Base-by-base conservation (phyloP, 2,888 invertebrate species). In the Scaeva pyrastri region DNA sequence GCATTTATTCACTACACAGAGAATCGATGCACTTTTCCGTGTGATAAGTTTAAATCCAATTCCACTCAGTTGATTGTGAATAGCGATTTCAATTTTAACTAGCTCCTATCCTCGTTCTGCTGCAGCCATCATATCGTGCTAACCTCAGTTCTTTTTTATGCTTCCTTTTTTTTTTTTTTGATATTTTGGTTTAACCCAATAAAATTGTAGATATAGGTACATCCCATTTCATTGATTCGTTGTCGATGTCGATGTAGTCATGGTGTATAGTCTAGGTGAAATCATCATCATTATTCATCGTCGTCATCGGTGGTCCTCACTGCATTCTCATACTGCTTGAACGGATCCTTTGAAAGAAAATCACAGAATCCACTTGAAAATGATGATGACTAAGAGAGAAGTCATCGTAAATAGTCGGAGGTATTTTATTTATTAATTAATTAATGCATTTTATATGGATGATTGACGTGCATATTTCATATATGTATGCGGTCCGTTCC, bases 371-470 rank as follows among this genome's bases (percentile, higher is more conserved):
- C 70, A 75, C 80, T 80, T 80, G 66, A 75, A 80, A 43, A 12
- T 39, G 3, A 64, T 41, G 56, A 58, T 55, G 26, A 48, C 41
- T 45, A 75, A 76, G 21, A 50, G 50, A 6, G 21, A 48, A 60
- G 41, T 56, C 45, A 75, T 72, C 31, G 2, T 31, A 31, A 7
- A 31, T 2, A 2, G 2, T 2, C 5, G 14, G 4, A 79, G 78
- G 72, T 45, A 80, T 60, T 80, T 36, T 76, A 85, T 85, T 80
- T 71, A 85, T 76, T 84, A 80, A 85, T 85, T 85, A 85, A 85
- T 85, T 80, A 76, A 72, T 58, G 71, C 84, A 75, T 71, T 84
- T 84, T 66, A 19, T 45, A 85, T 68, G 48, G 60, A 80, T 85
- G 84, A 85, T 75, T 64, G 80, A 72, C 58, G 60, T 79, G 71